Evolutionary conservation across 2,797 vertebrate genomes (phyloP), one percentile per base, ranked within the genome.

Genomic region (Lithobates pipiens): DNA sequence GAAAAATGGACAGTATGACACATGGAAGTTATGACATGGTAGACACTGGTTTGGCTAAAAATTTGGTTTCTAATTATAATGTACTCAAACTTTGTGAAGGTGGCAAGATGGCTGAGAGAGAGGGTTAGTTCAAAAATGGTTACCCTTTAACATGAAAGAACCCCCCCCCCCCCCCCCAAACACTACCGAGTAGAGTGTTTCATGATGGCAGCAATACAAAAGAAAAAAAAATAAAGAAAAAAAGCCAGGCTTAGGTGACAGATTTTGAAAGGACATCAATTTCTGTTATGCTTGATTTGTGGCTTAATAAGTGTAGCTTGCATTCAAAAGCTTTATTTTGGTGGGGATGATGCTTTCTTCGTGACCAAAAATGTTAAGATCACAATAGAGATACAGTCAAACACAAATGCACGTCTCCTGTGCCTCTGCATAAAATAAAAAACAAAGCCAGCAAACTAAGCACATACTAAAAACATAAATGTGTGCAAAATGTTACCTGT

Each of bases 401-500:
- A 36, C 80, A 82, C 80, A 82, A 82, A 74, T 74, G 50, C 10
- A 65, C 44, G 44, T 25, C 32, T 74, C 16, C 21, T 44, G 21
- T 39, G 5, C 65, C 15, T n/a, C 9, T 15, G 11, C 15, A 25
- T 25, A 79, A 4, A 80, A 16, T 1, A 25, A 10, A 44, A 27
- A 63, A 3, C 3, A n/a, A 82, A 74, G 70, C 54, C 3, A 57
- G 61, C 29, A n/a, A 11, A 10, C 63, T 27, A 83, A 68, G 63
- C 39, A 11, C 50, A 82, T 11, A 16, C 57, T n/a, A 34, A 23
- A 34, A 23, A 46, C 13, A 29, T 23, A 72, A 7, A 61, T 2
- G 72, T 13, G 29, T 2, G n/a, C 21, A 27, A 72, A 67, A 63
- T 44, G 25, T 92, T 94, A 95, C 94, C 94, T 93, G 88, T 72